Percentiles rank a stretch among this genome's conserved stretches.
Evolutionary conservation across 2,797 vertebrate genomes (phyloP).

Genomic region (Sebastes iracundus): DNA sequence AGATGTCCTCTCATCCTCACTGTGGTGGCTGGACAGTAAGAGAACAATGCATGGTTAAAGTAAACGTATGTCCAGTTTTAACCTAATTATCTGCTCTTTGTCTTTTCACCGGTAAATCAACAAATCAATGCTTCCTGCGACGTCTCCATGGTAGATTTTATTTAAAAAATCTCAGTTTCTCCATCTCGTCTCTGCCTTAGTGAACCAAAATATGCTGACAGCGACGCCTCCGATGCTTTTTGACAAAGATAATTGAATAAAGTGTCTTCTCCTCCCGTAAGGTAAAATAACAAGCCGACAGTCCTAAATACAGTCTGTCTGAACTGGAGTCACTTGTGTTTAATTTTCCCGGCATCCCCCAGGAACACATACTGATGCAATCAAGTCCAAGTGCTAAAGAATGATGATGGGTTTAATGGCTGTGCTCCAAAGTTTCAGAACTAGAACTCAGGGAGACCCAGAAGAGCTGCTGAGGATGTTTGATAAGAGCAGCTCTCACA

Average conservation of each 20-base stretch:
- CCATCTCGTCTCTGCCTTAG: neutral
- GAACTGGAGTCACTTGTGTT: conserved; percentile 19
- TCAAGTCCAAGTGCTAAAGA: conserved; percentile 7
- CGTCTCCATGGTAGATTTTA: neutral
- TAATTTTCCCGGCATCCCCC: conserved; percentile 12
- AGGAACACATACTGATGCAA: conserved; percentile 12
- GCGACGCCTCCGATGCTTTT: neutral
- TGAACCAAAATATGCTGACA: neutral
- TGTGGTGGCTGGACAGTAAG: neutral
- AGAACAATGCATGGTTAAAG: neutral
- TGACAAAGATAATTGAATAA: conserved; percentile 13
- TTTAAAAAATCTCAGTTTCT: neutral
- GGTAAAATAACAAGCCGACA: neutral
- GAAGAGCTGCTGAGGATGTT: neutral
- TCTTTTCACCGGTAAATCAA: neutral
- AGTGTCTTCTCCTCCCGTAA: neutral
- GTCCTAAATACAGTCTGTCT: neutral
- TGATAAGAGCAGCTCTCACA: conserved; percentile 3
- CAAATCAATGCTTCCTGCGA: neutral
- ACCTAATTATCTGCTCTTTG: neutral
- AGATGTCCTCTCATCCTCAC: neutral
- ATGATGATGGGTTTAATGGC: neutral
- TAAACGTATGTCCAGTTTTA: neutral
- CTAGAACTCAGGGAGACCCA: neutral
- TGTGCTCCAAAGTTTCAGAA: neutral